These are phyloP conservation scores for Platalea minor DNA, from an alignment of 2,797 vertebrate species.

Conservation along the genomic window DNA sequence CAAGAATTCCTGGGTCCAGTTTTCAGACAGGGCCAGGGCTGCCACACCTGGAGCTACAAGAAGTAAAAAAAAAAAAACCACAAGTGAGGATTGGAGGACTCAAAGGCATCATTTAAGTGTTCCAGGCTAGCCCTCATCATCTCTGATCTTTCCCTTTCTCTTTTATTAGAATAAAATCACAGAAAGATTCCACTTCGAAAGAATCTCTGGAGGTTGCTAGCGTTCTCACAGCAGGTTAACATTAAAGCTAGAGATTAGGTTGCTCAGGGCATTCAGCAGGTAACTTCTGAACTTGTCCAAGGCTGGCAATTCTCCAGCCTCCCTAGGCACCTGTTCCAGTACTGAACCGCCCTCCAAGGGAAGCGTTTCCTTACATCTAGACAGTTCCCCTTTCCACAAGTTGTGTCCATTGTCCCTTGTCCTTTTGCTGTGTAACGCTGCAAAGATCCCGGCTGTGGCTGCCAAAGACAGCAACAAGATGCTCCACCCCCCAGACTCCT, in stretches of 20 bases:
- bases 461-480: neutral
- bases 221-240: neutral
- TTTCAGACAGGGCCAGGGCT: conserved; percentile 91
- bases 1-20: conserved; percentile 94
- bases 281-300: neutral
- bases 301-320: neutral
- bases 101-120: neutral
- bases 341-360: neutral
- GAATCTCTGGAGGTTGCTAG: neutral
- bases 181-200: neutral
- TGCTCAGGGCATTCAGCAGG: neutral
- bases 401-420: neutral
- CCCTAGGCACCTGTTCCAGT: neutral
- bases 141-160: neutral
- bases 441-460: neutral
- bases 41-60: conserved; percentile 91
- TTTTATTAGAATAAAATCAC: neutral
- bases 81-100: neutral
- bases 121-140: neutral
- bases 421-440: neutral
- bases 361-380: neutral
- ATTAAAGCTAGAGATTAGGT: neutral
- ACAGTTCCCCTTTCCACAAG: neutral
- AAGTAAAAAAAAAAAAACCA: neutral
- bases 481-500: neutral